Evolutionary conservation across 2,113 vertebrate species (phyloP), one percentile per base, ranked within the genome.

Genomic region (Sapajus apella): DNA sequence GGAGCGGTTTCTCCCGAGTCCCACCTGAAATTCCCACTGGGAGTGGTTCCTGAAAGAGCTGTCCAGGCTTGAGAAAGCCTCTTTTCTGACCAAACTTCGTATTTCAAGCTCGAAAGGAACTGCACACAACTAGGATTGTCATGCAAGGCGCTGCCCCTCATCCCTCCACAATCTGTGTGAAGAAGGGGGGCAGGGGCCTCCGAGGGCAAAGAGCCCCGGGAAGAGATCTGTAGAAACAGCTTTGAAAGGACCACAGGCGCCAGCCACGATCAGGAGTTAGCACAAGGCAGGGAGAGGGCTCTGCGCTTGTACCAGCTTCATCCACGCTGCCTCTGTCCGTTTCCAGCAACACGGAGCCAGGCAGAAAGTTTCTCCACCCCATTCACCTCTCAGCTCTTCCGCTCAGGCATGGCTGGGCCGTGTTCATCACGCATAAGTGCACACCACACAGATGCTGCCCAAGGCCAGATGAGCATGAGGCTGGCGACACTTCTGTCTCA

Each of bases 51-150:
- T 4, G 4, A 56, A 91, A 56, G 12, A 35, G 64, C 85, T 50
- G 85, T 40, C 77, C 55, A 40, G 23, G 47, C 85, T 87, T 40
- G 16, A 96, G 56, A 84, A 90, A 75, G 52, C 12, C 23, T 52
- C n/a, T 83, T 73, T 70, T 55, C 61, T 6, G 47, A 77, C 13
- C 0, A 0, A 47, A 81, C n/a, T 37, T 47, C 35, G 21, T 0
- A 0, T 9, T 56, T 79, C 3, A 77, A 87, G 50, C 45, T 61
- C 25, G 40, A 55, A 96, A 80, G 0, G 0, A 32, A 20, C 0
- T 14, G 75, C 35, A 56, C 0, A 0, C 18, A 20, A 66, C 18
- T 0, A 2, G 7, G 66, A 35, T 14, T 0, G 37, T 6, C 21
- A 7, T 25, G 11, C 72, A 43, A 85, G 55, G 86, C 20, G 68